Base-by-base conservation (phyloP, 2,888 invertebrate genomes). In the Drosophila pseudotalamancana region DNA sequence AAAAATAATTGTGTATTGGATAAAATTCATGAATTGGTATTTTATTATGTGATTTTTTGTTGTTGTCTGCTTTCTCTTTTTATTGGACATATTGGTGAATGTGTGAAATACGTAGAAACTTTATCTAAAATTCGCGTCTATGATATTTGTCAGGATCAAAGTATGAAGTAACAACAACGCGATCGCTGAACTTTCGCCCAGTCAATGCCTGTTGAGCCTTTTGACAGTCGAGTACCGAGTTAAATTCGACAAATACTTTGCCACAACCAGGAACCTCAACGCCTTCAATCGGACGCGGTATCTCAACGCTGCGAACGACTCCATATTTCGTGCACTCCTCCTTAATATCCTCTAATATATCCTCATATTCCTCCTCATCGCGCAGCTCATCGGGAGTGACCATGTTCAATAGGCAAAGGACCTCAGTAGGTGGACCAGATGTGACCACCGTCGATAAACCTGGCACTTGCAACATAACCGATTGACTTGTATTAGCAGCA, bases 321-420 rank as follows among this genome's bases (percentile, higher is more conserved):
- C 99, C 99, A 91, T 99, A 99, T 91, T 99, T 99, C 90, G 97
- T 96, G 92, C 99, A 99, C 91, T 99, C 99, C 92, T 99, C 98
- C 88, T 97, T 96, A 88, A 99, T 99, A 91, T 99, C 99, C 89
- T 99, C 99, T 60, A 98, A 93, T 86, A 99, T 99, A 90, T 99
- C 99, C 91, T 99, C 99, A 90, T 99, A 99, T 91, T 99, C 99
- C 89, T 99, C 99, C 90, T 99, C 99, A 90, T 98, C 97, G 87
- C 96, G 95, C 72, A 99, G 93, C 91, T 99, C 99, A 83, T 99
- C 98, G 0, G 98, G 97, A 0, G 97, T 97, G 25, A 99, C 97
- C 99, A 99, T 99, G 92, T 99, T 99, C 92, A 99, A 94, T 40
- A 99, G 94, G 90, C 99, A 99, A 23, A 99, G 93, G 50, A 96